These are phyloP conservation scores for Corvus hawaiiensis DNA, from an alignment of 2,113 vertebrate genomes.

Conservation along the genomic window DNA sequence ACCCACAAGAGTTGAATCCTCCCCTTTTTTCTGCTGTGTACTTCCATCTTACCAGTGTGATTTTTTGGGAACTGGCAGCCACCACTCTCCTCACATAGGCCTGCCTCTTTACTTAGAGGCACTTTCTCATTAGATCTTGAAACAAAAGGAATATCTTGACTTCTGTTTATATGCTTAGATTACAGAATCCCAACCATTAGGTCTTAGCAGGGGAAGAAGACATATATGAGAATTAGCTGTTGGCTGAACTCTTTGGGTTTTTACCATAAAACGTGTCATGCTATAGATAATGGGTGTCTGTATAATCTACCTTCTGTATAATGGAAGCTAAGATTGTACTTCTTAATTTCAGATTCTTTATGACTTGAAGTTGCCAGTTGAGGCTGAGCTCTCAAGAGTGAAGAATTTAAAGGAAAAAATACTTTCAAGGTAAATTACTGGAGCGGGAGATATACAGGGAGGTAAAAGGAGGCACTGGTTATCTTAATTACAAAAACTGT, in stretches of 20 bases:
- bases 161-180: not conserved
- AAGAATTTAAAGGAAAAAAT: conserved; percentile 48
- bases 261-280: not conserved
- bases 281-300: not conserved
- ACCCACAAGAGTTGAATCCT: not conserved
- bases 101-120: not conserved
- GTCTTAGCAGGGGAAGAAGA: not conserved
- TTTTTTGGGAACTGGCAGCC: not conserved
- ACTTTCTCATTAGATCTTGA: not conserved
- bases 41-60: not conserved
- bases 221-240: not conserved
- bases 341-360: conserved; percentile 67
- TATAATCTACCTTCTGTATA: not conserved
- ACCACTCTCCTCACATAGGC: not conserved
- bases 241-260: not conserved
- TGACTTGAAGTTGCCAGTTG: conserved; percentile 65
- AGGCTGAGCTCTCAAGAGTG: conserved; percentile 64
- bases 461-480: not conserved
- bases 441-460: not conserved
- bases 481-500: not conserved
- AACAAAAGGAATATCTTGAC: not conserved
- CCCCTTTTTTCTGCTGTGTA: not conserved
- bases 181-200: not conserved
- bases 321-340: not conserved
- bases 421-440: conserved; percentile 58